phyloP scores from a whole-genome alignment of 2,888 invertebrate species.

The Paralinhomoeus sp. region DNA sequence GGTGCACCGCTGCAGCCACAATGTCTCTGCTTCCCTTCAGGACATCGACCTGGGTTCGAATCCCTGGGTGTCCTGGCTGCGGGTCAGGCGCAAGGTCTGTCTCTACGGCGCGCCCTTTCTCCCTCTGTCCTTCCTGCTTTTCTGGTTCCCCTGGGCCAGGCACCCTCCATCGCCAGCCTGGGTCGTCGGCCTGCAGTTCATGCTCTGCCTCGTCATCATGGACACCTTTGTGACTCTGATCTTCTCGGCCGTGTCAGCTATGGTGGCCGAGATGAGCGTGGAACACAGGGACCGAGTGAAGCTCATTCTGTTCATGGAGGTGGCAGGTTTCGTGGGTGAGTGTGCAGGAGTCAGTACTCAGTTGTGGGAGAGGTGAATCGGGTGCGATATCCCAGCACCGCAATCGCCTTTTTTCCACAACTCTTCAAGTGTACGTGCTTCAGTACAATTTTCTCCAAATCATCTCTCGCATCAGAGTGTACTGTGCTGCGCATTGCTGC shows the following conservation, averaged over 20 bases:
- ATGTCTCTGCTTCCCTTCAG: no score
- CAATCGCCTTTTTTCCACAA: no score
- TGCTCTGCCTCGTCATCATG: slow-evolving; percentile 26
- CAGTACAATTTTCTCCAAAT: no score
- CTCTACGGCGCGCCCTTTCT: slow-evolving; percentile 27
- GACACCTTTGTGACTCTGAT: slow-evolving; percentile 28
- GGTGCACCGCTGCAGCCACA: no score
- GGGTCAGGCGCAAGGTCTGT: slow-evolving; percentile 23
- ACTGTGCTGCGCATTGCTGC: no score
- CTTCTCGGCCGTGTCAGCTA: slow-evolving; percentile 25
- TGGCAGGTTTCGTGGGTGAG: no score
- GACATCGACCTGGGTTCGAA: background rate
- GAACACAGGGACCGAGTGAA: slow-evolving; percentile 10
- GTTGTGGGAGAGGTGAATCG: no score
- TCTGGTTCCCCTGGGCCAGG: slow-evolving; percentile 21
- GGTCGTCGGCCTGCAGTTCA: slow-evolving; percentile 26
- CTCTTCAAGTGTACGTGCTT: no score
- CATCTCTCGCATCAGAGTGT: no score
- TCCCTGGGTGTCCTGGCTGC: slow-evolving; percentile 9
- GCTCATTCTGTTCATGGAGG: no score
- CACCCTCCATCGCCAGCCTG: slow-evolving; percentile 7
- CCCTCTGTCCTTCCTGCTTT: slow-evolving; percentile 25
- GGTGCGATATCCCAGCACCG: no score
- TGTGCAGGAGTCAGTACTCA: no score
- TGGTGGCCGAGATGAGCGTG: slow-evolving; percentile 26